Evolutionary conservation across 2,797 vertebrate species (phyloP), one percentile per base, ranked within the genome.

Genomic region (Mormyrus hasselquistii): DNA sequence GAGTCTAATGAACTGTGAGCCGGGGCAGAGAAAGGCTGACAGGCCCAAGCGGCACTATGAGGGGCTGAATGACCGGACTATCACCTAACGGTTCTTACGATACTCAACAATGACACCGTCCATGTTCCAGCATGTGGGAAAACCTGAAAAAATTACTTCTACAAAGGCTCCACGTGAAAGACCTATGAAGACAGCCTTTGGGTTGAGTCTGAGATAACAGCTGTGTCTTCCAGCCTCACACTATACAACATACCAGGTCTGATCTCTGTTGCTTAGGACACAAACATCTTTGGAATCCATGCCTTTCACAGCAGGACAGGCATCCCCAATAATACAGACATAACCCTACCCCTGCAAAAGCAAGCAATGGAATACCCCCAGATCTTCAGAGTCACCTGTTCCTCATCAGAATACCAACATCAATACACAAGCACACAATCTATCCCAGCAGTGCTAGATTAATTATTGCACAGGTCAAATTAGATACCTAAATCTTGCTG

Each of bases 1-100:
- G 96, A 97, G 90, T 96, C 96, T 0, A 93, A 93, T 0, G 95
- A 97, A 87, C 92, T 97, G 92, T 97, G 95, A 93, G 0, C 10
- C 1, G 44, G 14, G 14, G 34, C 29, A 50, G 44, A 52, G 19
- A 84, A 41, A 14, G n/a, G 41, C 55, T 38, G 14, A 41, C 69
- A 38, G 12, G n/a, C 6, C 3, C 41, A 16, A 38, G 14, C n/a
- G 14, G n/a, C 22, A 25, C 47, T 22, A 52, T 50, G n/a, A 84
- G 49, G 49, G 82, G 49, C 79, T 76, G 34, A 84, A 84, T 84
- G 49, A 50, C 82, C n/a, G 1, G 44, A 83, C 19, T 83, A 47
- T 49, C 38, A 82, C 7, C 76, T 38, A 41, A 84, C n/a, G 19
- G 82, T 22, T 47, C n/a, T 84, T 50, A 22, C 10, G 44, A 84